A percentile compares a stretch with the other conserved stretches of the same genome.
phyloP scores from a whole-genome alignment of 1,140 invertebrate genomes.

The Platyscapa corneri region DNA sequence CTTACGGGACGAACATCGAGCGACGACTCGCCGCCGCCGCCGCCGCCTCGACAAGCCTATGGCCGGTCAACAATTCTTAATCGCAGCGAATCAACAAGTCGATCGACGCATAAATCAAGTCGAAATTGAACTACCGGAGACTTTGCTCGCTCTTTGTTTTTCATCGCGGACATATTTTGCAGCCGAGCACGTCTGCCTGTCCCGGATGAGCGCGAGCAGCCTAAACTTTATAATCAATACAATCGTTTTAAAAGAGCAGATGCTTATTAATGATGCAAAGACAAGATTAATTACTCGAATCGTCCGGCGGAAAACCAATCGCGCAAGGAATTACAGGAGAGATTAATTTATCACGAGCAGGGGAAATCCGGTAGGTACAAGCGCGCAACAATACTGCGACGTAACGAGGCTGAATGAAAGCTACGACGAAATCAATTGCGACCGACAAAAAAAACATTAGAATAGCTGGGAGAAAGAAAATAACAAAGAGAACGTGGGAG shows the following conservation, averaged over 20 bases:
- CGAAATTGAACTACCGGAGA: too few species aligned
- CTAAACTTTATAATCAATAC: background rate
- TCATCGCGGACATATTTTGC: background rate
- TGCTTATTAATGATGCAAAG: background rate
- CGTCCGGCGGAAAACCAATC: too few species aligned
- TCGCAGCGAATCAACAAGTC: too few species aligned
- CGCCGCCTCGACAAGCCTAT: too few species aligned
- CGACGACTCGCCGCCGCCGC: too few species aligned
- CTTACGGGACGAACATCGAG: too few species aligned
- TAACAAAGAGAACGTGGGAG: constrained; percentile 12
- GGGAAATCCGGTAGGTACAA: background rate
- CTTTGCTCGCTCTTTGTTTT: too few species aligned
- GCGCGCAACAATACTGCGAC: background rate
- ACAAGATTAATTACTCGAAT: constrained; percentile 18
- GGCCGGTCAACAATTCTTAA: too few species aligned
- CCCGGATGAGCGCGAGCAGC: too few species aligned
- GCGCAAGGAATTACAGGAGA: too few species aligned
- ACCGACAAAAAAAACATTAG: background rate
- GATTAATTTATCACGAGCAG: background rate
- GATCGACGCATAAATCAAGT: too few species aligned
- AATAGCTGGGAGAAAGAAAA: background rate
- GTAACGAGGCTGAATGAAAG: background rate
- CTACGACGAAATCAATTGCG: background rate
- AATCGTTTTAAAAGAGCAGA: background rate
- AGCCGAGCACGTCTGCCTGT: background rate